phyloP scores from a whole-genome alignment of 2,888 invertebrate species.

The Cistogaster globosa region DNA sequence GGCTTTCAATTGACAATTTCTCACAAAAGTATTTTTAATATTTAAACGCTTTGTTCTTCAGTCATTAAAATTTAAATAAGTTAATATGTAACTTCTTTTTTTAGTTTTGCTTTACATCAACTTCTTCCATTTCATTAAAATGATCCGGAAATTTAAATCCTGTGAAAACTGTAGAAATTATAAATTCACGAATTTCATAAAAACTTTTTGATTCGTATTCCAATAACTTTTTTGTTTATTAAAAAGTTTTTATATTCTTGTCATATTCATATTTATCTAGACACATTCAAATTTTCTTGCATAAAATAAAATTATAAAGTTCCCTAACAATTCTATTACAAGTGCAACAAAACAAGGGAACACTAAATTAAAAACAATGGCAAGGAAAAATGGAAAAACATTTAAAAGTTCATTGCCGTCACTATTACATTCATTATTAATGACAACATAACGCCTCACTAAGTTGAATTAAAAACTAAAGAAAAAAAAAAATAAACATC shows the following conservation, averaged over 20 bases:
- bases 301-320: conserved; percentile 38
- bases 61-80: no score
- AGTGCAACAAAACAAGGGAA: conserved; percentile 35
- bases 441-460: conserved; percentile 76
- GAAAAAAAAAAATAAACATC: conserved; percentile 54
- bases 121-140: no score
- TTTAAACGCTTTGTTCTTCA: no score
- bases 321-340: conserved; percentile 40
- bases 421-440: conserved; percentile 80
- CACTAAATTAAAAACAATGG: conserved; percentile 10
- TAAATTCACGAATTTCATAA: no score
- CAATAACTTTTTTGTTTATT: no score
- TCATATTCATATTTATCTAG: conserved; percentile 30
- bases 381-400: conserved; percentile 71
- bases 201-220: no score
- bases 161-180: no score
- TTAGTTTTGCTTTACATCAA: no score
- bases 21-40: no score
- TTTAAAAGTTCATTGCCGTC: conserved; percentile 83
- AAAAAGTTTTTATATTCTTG: not conserved
- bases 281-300: conserved; percentile 43
- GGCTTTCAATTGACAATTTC: no score
- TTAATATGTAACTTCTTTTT: no score
- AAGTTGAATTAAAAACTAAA: conserved; percentile 61
- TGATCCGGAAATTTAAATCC: no score